Percentiles rank a stretch among this genome's conserved stretches.
Evolutionary conservation across 30 jellyfish, hydroid and myxozoan genomes (phyloP).

Genomic region (Pelagia noctiluca): DNA sequence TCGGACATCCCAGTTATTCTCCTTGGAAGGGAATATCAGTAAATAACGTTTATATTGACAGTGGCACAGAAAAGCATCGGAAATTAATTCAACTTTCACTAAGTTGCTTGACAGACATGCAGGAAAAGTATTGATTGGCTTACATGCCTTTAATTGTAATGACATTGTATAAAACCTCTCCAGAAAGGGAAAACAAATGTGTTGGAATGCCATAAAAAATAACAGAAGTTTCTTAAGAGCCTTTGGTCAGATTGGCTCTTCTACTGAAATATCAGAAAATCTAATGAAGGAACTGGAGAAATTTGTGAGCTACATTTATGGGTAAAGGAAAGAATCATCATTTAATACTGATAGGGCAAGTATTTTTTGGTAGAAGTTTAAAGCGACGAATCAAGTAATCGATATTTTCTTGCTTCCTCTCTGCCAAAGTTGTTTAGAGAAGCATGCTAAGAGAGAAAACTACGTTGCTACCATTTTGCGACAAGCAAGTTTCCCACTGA

Average conservation of each 20-base stretch:
- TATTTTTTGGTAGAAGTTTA: slow-evolving; percentile 14
- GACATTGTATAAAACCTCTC: slow-evolving; percentile 46
- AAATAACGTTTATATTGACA: slow-evolving; percentile 34
- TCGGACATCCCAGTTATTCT: slow-evolving; percentile 23
- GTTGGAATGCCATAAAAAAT: slow-evolving; percentile 48
- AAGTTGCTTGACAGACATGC: slow-evolving; percentile 27
- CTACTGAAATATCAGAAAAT: slow-evolving; percentile 38
- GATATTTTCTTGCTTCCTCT: slow-evolving; percentile 44
- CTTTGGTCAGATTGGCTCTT: slow-evolving; percentile 52
- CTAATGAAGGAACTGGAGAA: slow-evolving; percentile 51
- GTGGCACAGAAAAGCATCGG: slow-evolving; percentile 64
- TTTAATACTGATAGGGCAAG: slow-evolving; percentile 38
- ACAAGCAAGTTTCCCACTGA: slow-evolving; percentile 12
- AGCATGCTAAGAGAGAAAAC: slow-evolving; percentile 25
- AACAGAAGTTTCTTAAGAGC: slow-evolving; percentile 47
- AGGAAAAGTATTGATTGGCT: slow-evolving; percentile 41
- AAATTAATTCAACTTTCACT: slow-evolving; percentile 28
- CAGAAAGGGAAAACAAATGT: slow-evolving; percentile 56
- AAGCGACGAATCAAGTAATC: slow-evolving; percentile 17
- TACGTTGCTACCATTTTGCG: slow-evolving; percentile 25
- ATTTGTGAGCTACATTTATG: slow-evolving; percentile 53
- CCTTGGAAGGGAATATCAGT: slow-evolving; percentile 48
- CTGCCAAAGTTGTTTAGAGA: slow-evolving; percentile 23
- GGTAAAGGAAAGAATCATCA: slow-evolving; percentile 25
- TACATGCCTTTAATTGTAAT: slow-evolving; percentile 41